Percentiles rank a stretch among this genome's conserved stretches.
Evolutionary conservation across 1,140 invertebrate genomes (phyloP).

Genomic region (Aleiodes sp.): DNA sequence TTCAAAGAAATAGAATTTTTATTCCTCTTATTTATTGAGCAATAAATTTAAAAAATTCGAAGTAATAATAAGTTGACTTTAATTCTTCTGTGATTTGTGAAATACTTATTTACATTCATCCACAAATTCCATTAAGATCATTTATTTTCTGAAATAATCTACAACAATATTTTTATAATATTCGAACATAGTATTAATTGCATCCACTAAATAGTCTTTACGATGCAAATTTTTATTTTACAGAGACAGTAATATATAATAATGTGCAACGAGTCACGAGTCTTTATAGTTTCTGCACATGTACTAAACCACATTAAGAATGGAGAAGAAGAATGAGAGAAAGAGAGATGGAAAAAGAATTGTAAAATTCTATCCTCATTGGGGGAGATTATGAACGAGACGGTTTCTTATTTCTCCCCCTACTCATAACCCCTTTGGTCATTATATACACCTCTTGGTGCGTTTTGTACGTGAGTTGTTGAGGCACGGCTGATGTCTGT

Average conservation of each 20-base stretch:
- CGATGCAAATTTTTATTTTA: background rate
- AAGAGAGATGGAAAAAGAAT: background rate
- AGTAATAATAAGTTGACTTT: background rate
- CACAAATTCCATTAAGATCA: background rate
- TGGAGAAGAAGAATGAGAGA: no score
- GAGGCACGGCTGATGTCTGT: background rate
- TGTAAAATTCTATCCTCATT: conserved; percentile 4
- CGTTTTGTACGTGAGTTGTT: background rate
- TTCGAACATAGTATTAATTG: background rate
- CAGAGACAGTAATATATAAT: background rate
- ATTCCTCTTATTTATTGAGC: no score
- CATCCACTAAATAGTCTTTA: conserved; percentile 4
- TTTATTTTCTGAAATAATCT: background rate
- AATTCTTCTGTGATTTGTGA: background rate
- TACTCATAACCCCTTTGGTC: background rate
- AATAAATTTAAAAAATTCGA: no score
- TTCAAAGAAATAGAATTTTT: no score
- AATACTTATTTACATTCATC: background rate
- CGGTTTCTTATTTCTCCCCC: conserved; percentile 3
- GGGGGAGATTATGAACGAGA: conserved; percentile 9
- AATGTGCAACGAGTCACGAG: background rate
- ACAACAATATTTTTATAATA: background rate
- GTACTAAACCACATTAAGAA: conserved; percentile 3
- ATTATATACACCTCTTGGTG: conserved; percentile 2
- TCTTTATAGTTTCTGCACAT: conserved; percentile 2